Conservation (phyloP, 2,113 vertebrate species). For the Hippoglossus stenolepis region DNA sequence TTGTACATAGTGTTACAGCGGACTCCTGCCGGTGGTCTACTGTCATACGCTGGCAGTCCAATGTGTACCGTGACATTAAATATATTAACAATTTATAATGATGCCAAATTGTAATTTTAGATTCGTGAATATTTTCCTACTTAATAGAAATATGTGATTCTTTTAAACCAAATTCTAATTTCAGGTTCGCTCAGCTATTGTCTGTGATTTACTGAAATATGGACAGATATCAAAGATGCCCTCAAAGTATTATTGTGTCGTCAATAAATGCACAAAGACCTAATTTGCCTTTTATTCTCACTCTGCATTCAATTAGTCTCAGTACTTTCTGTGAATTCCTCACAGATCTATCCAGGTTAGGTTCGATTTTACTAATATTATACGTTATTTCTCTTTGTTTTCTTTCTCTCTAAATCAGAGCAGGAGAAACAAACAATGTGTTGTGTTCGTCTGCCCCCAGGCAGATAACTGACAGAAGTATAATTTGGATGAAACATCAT, state of each 20-base stretch:
- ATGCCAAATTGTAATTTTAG: too few relatives aligned
- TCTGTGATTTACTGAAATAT: background rate
- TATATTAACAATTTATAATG: too few relatives aligned
- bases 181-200: too few relatives aligned
- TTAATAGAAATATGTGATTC: too few relatives aligned
- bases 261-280: background rate
- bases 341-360: background rate
- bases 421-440: constrained; percentile 35
- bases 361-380: constrained; percentile 26
- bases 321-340: background rate
- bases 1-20: too few relatives aligned
- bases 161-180: too few relatives aligned
- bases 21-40: too few relatives aligned
- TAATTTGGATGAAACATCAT: constrained; percentile 51
- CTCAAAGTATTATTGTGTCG: background rate
- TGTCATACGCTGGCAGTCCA: too few relatives aligned
- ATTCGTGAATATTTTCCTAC: too few relatives aligned
- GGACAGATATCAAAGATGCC: background rate
- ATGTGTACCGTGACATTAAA: too few relatives aligned
- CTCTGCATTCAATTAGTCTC: background rate
- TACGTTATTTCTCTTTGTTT: constrained; percentile 18
- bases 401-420: constrained; percentile 9
- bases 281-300: background rate
- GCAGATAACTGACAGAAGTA: constrained; percentile 51
- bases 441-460: constrained; percentile 31